Conservation (phyloP, 2,113 vertebrate genomes). For the Tetrao urogallus region DNA sequence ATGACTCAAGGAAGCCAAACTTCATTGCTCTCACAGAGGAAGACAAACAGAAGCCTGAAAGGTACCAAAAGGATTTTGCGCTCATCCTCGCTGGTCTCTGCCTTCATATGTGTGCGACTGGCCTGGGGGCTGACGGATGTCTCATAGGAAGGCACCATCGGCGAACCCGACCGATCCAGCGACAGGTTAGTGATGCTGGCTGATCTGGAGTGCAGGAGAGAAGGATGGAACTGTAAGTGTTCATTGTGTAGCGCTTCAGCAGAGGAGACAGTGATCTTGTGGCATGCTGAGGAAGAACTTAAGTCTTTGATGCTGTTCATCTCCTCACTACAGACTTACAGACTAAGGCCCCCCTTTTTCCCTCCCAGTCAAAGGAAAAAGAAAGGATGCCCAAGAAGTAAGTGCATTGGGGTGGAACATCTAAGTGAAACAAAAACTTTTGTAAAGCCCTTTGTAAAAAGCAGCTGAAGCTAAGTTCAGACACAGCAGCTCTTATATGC, state of each 20-base stretch:
- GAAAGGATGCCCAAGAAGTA: neutral
- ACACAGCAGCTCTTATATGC: neutral
- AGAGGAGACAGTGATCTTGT: neutral
- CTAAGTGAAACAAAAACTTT: neutral
- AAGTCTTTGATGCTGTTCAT: neutral
- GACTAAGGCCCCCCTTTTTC: neutral
- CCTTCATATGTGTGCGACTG: slow-evolving; percentile 84
- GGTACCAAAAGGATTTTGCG: slow-evolving; percentile 95
- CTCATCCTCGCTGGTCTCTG: slow-evolving; percentile 92
- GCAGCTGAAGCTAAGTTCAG: neutral
- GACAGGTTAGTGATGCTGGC: slow-evolving; percentile 94
- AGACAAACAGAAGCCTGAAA: neutral
- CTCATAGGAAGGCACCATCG: slow-evolving; percentile 92
- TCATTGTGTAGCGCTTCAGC: neutral
- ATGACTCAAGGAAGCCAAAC: neutral
- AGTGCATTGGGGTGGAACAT: neutral
- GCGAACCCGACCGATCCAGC: slow-evolving; percentile 89
- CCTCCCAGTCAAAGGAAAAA: neutral
- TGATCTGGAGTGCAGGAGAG: slow-evolving; percentile 80
- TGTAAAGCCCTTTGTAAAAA: neutral
- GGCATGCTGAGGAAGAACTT: neutral
- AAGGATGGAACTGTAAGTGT: neutral
- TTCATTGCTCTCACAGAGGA: neutral
- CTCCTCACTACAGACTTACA: neutral
- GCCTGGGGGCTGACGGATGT: slow-evolving; percentile 92